Base-by-base conservation (phyloP, 1,140 invertebrate genomes). In the Lordiphosa collinella region DNA sequence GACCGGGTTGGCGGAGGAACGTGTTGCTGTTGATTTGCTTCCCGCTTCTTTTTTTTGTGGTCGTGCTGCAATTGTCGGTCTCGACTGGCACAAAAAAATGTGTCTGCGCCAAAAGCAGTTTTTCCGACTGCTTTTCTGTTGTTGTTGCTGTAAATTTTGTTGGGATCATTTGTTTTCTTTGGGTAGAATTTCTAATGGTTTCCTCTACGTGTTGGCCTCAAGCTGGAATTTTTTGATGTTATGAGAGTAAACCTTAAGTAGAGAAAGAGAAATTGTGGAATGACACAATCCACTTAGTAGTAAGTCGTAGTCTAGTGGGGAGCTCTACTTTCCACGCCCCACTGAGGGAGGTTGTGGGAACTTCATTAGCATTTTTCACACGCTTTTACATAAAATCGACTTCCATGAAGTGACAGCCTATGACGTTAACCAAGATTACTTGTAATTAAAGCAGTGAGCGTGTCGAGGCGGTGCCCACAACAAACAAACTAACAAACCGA, bases 321-420 rank as follows among this genome's bases (percentile, higher is more conserved):
- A 53, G 52, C 60, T 54, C 61, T 43, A 64, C 60, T 69, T 44
- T 63, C 71, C 58, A 67, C 58, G 59, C 55, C 57, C 52, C 43
- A 34, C 7, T 25, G 60, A 53, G 72, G 58, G 57, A 75, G 74
- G 79, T 78, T 87, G 85, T 87, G 85, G 85, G 79, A 87, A 87
- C 64, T 62, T 58, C 66, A 87, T 87, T 87, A 76, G 75, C 79
- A 87, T 87, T 87, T 84, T 80, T 87, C 79, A 80, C 80, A 85
- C 79, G 76, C 76, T 71, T 58, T 54, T 58, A 61, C 75, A 82
- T 59, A 61, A 74, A 66, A 50, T 22, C 63, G 63, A 66, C 46
- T 66, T 65, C 61, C 52, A 16, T 41, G 44, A 65, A 76, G 66
- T 55, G 61, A 76, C 66, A 71, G 76, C 44, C 48, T 80, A 58